Percentiles rank a stretch among this genome's conserved stretches.
These are phyloP conservation scores for Galerucella calmariensis DNA, from an alignment of 2,888 invertebrate genomes.

Conservation along the genomic window DNA sequence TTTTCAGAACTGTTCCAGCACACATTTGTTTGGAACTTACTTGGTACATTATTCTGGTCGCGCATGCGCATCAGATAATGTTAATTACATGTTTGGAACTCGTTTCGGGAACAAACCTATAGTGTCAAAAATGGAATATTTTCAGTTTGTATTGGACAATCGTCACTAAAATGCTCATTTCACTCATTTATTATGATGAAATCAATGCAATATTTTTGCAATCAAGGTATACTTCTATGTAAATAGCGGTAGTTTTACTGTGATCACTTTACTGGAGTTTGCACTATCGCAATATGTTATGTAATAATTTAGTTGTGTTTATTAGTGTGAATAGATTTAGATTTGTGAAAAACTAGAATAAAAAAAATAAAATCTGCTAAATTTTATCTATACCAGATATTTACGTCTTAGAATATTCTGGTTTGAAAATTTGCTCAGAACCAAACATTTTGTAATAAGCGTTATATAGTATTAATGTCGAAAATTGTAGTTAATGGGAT, in stretches of 20 bases:
- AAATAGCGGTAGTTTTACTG: conserved; percentile 58
- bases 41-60: too few relatives aligned
- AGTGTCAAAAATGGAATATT: background rate
- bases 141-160: conserved; percentile 30
- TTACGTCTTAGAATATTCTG: background rate
- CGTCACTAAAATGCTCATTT: conserved; percentile 56
- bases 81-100: too few relatives aligned
- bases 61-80: too few relatives aligned
- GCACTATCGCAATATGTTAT: conserved; percentile 54
- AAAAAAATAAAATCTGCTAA: conserved; percentile 23
- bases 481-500: background rate
- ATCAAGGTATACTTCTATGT: conserved; percentile 47
- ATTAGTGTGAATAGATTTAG: conserved; percentile 43
- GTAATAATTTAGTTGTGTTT: conserved; percentile 48
- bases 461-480: conserved; percentile 6
- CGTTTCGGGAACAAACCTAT: too few relatives aligned
- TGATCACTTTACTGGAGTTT: conserved; percentile 59
- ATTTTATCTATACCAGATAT: conserved; percentile 23
- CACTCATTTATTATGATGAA: conserved; percentile 52
- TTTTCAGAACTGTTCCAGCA: too few relatives aligned
- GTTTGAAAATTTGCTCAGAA: conserved; percentile 19
- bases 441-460: conserved; percentile 2
- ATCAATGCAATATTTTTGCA: conserved; percentile 51
- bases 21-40: too few relatives aligned
- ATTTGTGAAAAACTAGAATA: conserved; percentile 30